Percentiles rank a stretch among this genome's conserved stretches.
These are phyloP conservation scores for Ispidina picta DNA, from an alignment of 2,797 vertebrate genomes.

Conservation along the genomic window DNA sequence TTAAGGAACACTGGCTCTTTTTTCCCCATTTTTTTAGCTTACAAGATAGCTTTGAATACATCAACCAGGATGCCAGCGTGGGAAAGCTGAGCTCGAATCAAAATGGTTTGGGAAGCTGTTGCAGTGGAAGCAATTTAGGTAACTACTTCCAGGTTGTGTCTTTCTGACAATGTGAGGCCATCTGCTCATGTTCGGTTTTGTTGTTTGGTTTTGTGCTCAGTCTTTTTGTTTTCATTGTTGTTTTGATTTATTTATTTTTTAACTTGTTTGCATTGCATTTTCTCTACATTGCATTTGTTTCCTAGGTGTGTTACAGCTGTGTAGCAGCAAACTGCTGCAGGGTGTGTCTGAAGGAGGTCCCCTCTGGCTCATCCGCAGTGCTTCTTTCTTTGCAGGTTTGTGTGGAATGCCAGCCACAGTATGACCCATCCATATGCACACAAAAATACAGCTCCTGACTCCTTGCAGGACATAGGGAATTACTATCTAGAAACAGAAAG, in stretches of 20 bases:
- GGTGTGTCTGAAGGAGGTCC: slow-evolving; percentile 79
- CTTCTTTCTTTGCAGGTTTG: slow-evolving; percentile 91
- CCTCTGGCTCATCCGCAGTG: slow-evolving; percentile 84
- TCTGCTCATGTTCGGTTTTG: not conserved
- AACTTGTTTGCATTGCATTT: slow-evolving; percentile 35
- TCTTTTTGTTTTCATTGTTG: too few relatives aligned
- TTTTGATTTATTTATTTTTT: not conserved
- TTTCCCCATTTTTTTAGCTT: slow-evolving; percentile 71
- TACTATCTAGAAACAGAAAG: slow-evolving; percentile 67
- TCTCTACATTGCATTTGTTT: slow-evolving; percentile 68
- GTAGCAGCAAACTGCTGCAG: slow-evolving; percentile 78
- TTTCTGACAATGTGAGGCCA: not conserved
- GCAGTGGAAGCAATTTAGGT: slow-evolving; percentile 83
- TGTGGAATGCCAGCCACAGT: slow-evolving; percentile 80
- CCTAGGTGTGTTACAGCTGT: slow-evolving; percentile 80
- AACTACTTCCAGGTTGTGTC: slow-evolving; percentile 49
- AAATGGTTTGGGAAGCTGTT: slow-evolving; percentile 76
- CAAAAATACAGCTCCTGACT: slow-evolving; percentile 36
- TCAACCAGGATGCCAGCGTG: slow-evolving; percentile 78
- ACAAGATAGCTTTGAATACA: slow-evolving; percentile 88
- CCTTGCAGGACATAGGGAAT: slow-evolving; percentile 18
- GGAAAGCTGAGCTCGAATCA: slow-evolving; percentile 78
- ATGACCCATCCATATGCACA: slow-evolving; percentile 64
- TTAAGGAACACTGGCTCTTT: not conserved
- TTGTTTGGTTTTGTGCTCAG: too few relatives aligned